Evolutionary conservation across 2,113 vertebrate genomes (phyloP).

Genomic region (Protobothrops mucrosquamatus): DNA sequence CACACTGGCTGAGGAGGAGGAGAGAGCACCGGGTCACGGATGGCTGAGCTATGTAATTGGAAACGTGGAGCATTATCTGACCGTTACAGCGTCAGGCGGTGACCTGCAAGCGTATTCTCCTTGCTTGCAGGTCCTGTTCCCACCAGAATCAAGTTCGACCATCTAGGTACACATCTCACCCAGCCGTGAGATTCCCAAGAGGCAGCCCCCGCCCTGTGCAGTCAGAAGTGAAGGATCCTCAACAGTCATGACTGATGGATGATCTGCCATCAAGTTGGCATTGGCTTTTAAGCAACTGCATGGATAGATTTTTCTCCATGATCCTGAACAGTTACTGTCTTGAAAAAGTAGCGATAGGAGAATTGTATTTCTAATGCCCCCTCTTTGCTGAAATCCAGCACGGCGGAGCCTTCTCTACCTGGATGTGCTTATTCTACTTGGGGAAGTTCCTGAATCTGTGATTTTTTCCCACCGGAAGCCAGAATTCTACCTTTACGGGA

Average conservation of each 20-base stretch:
- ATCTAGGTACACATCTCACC: not conserved
- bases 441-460: not conserved
- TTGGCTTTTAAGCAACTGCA: not conserved
- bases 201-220: not conserved
- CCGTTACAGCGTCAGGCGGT: not conserved
- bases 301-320: not conserved
- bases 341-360: no score
- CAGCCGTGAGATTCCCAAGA: not conserved
- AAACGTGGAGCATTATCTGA: not conserved
- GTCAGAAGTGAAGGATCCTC: not conserved
- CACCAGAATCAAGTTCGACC: no score
- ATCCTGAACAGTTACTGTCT: not conserved
- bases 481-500: not conserved
- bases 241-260: not conserved
- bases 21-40: not conserved
- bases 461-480: not conserved
- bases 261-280: not conserved
- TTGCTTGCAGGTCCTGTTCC: not conserved
- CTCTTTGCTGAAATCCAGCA: not conserved
- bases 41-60: not conserved
- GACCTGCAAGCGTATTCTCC: not conserved
- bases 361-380: not conserved
- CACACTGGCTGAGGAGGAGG: not conserved
- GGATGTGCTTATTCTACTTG: not conserved
- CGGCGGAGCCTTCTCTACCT: not conserved